phyloP scores from a whole-genome alignment of 2,888 invertebrate genomes.

The Sycophila texana region DNA sequence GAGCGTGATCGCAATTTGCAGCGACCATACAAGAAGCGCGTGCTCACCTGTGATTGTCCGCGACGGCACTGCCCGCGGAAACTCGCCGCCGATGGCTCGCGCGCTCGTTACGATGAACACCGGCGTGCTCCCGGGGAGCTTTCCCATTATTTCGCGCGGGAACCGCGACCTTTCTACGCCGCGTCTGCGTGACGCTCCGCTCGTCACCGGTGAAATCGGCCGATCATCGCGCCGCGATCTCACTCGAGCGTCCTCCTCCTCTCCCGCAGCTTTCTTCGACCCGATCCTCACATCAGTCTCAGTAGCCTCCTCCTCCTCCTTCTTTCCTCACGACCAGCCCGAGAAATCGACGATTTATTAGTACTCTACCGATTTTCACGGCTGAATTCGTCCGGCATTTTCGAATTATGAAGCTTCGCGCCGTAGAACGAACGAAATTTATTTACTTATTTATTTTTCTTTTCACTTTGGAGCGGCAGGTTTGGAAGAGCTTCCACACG shows the following conservation, averaged over 20 bases:
- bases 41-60: too few species aligned
- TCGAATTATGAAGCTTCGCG: too few species aligned
- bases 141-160: conserved; percentile 38
- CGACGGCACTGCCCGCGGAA: neutral
- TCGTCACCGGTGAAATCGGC: conserved; percentile 36
- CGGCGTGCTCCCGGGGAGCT: conserved; percentile 17
- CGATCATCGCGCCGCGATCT: conserved; percentile 26
- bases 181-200: neutral
- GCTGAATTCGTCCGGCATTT: too few species aligned
- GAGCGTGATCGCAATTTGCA: too few species aligned
- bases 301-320: neutral
- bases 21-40: too few species aligned
- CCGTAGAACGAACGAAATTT: too few species aligned
- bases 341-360: too few species aligned
- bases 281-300: neutral
- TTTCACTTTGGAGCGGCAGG: too few species aligned
- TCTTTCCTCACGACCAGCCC: neutral
- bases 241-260: conserved; percentile 3
- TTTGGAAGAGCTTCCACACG: too few species aligned
- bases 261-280: neutral
- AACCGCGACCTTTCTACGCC: neutral
- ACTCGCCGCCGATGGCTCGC: neutral
- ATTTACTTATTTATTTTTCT: too few species aligned
- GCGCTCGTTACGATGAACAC: neutral
- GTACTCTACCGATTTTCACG: too few species aligned